Evolutionary conservation across 2,888 invertebrate genomes (phyloP), one percentile per base, ranked within the genome.

Genomic region (Thumatha senex): DNA sequence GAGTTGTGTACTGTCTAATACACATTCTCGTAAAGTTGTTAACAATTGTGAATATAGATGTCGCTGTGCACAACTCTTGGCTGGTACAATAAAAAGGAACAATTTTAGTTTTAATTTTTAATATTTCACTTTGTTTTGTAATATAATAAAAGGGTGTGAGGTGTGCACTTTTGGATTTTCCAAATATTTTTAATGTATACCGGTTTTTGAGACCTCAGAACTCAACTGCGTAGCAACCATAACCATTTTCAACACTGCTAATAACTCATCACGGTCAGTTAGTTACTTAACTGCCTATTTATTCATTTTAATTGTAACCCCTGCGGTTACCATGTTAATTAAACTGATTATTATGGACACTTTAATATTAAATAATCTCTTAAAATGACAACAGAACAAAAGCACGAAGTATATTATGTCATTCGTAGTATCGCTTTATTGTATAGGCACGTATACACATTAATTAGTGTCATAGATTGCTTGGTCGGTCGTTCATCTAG

Each of bases 261-360:
- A 49, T 49, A 54, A 44, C 33, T 46, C 18, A 49, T 39, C 40
- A 46, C 40, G 43, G 39, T 49, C 43, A 11, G 34, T 49, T 49
- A 46, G 46, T 42, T 43, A 31, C 18, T 35, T 53, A 48, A 45
- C 11, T 53, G 38, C 31, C 38, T 45, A 41, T 53, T 44, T 45
- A 48, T 52, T 40, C 36, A 40, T 41, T 41, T 48, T 45, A 52
- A 48, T 48, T 40, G 44, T 12, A 44, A 30, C 52, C 9, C 41
- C 42, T 31, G 38, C 40, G 31, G 48, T 41, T 52, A 48, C 18
- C 24, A 40, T 35, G 18, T 12, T 52, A 53, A 45, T 53, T 53
- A 45, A 36, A 45, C 9, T 36, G 45, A 48, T 45, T 10, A 53
- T 48, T 35, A 48, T 15, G n/a, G 14, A 40, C 42, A 43, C 43